phyloP scores from a whole-genome alignment of 2,888 invertebrate genomes.

The Neoitamus cyanurus region DNA sequence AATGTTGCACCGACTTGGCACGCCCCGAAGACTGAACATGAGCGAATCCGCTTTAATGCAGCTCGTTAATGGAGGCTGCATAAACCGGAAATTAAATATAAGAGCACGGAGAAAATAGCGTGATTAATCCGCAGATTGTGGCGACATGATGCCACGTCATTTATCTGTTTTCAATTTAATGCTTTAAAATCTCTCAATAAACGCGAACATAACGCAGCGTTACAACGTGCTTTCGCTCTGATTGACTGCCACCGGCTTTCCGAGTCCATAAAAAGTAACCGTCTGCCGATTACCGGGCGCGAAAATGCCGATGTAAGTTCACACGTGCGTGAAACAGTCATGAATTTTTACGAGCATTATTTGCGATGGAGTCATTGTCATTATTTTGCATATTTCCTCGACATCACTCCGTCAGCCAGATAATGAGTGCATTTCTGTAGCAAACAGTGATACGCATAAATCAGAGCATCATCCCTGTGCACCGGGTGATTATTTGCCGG shows the following conservation, averaged over 20 bases:
- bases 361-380: slow-evolving; percentile 1
- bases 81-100: neutral
- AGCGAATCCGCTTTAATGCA: too few species aligned
- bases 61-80: too few species aligned
- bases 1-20: too few species aligned
- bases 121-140: neutral
- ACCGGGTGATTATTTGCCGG: neutral
- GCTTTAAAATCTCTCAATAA: neutral
- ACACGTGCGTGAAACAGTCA: slow-evolving; percentile 5
- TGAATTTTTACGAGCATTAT: neutral
- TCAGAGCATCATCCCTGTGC: neutral
- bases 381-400: neutral
- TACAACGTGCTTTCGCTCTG: neutral
- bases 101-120: neutral
- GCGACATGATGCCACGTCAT: neutral
- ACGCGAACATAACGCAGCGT: neutral
- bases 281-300: neutral
- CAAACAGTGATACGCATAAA: neutral
- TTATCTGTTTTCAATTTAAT: neutral
- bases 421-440: neutral
- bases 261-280: neutral
- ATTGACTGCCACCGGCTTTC: neutral
- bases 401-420: neutral
- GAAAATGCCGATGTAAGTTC: neutral
- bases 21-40: too few species aligned